These are phyloP conservation scores for Tachypleus tridentatus DNA, from an alignment of 1,140 invertebrate genomes.

Conservation along the genomic window DNA sequence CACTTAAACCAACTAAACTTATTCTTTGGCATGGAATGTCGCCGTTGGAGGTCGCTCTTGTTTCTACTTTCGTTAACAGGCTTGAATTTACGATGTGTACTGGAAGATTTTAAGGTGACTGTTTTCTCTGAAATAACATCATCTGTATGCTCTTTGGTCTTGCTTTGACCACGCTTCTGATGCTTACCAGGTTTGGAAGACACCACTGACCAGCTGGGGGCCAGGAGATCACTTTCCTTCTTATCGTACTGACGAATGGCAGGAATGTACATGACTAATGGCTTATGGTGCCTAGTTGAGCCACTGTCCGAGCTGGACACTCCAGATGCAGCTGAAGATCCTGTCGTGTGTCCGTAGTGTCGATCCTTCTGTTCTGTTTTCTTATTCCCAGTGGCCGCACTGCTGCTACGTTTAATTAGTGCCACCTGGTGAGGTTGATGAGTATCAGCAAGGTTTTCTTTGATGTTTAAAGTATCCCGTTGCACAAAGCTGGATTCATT, in stretches of 20 bases:
- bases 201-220: conserved; percentile 17
- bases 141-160: background rate
- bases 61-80: conserved; percentile 11
- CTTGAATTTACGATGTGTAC: conserved; percentile 10
- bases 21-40: conserved; percentile 20
- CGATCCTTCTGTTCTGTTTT: too few relatives aligned
- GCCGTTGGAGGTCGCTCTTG: conserved; percentile 14
- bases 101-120: conserved; percentile 12
- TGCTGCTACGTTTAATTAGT: conserved; percentile 13
- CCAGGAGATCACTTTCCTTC: conserved; percentile 6
- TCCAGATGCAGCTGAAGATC: conserved; percentile 11
- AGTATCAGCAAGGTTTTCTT: conserved; percentile 16
- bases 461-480: conserved; percentile 11
- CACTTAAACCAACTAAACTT: conserved; percentile 21
- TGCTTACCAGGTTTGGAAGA: conserved; percentile 5
- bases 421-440: conserved; percentile 17
- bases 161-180: conserved; percentile 6
- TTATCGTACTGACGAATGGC: conserved; percentile 15
- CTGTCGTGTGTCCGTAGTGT: background rate
- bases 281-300: conserved; percentile 8
- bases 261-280: conserved; percentile 21
- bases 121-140: conserved; percentile 9
- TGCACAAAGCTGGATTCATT: conserved; percentile 11
- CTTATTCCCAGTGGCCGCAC: background rate
- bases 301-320: conserved; percentile 19